Evolutionary conservation across 2,888 invertebrate genomes (phyloP).

Genomic region (Cantharis nigra): DNA sequence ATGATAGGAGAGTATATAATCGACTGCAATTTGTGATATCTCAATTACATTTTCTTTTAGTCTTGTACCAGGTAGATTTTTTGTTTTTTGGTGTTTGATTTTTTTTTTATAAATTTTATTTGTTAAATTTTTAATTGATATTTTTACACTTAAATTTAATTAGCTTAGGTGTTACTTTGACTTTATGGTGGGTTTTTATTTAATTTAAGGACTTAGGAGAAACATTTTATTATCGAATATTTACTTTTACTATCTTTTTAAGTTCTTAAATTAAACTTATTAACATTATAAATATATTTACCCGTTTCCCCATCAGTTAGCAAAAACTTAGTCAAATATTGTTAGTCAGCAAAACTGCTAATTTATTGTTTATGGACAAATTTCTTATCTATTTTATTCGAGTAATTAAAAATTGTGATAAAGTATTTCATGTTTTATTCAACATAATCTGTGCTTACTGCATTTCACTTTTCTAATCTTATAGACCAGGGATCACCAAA

Average conservation of each 20-base stretch:
- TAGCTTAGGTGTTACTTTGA: background rate
- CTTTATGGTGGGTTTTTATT: background rate
- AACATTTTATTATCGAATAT: background rate
- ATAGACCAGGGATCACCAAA: no score
- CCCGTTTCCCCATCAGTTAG: background rate
- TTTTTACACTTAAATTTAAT: background rate
- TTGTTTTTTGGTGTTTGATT: background rate
- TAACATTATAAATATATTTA: background rate
- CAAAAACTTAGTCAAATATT: background rate
- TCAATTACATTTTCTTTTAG: constrained; percentile 19
- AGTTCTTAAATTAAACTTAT: constrained; percentile 3
- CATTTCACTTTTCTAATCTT: no score
- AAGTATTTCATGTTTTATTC: background rate
- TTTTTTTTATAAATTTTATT: background rate
- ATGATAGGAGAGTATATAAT: constrained; percentile 12
- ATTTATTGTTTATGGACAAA: constrained; percentile 1
- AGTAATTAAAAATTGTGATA: constrained; percentile 7
- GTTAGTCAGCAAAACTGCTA: background rate
- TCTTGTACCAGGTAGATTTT: constrained; percentile 2
- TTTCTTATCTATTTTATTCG: background rate
- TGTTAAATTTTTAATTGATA: background rate
- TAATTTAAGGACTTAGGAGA: background rate
- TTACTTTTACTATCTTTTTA: background rate
- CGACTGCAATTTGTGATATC: constrained; percentile 27
- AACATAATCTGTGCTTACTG: background rate